These are phyloP conservation scores for Physocephala rufipes DNA, from an alignment of 2,888 invertebrate species.

Conservation along the genomic window DNA sequence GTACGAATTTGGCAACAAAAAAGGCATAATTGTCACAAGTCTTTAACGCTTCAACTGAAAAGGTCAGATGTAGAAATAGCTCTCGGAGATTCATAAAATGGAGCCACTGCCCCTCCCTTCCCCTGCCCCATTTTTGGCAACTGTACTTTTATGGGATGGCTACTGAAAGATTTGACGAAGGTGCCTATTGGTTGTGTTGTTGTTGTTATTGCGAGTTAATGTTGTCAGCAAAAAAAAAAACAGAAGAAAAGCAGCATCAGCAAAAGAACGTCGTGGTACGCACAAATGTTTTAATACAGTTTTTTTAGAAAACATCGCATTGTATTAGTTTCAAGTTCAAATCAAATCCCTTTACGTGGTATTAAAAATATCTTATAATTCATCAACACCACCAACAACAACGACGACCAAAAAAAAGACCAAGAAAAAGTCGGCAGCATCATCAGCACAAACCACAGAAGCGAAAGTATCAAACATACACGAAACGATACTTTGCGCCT, in stretches of 20 bases:
- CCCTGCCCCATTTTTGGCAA: constrained; percentile 9
- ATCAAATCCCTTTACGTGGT: constrained; percentile 17
- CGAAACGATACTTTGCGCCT: constrained; percentile 34
- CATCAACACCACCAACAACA: constrained; percentile 35
- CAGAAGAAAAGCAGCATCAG: no score
- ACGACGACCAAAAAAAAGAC: constrained; percentile 35
- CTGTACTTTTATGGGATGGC: constrained; percentile 12
- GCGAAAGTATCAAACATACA: no score
- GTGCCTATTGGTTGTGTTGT: no score
- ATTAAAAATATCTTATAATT: constrained; percentile 13
- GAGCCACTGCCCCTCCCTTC: neutral
- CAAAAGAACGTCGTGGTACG: neutral
- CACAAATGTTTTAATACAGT: constrained; percentile 20
- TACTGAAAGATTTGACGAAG: neutral
- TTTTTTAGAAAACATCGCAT: constrained; percentile 21
- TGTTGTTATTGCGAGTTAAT: no score
- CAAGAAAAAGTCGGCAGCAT: neutral
- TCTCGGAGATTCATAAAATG: no score
- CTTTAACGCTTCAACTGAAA: no score
- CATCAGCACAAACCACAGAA: neutral
- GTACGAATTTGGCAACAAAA: neutral
- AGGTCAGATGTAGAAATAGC: no score
- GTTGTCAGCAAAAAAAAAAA: no score
- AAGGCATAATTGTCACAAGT: neutral
- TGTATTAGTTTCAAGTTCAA: constrained; percentile 32